Base-by-base conservation (phyloP, 1,140 invertebrate genomes). In the Vanessa atalanta region DNA sequence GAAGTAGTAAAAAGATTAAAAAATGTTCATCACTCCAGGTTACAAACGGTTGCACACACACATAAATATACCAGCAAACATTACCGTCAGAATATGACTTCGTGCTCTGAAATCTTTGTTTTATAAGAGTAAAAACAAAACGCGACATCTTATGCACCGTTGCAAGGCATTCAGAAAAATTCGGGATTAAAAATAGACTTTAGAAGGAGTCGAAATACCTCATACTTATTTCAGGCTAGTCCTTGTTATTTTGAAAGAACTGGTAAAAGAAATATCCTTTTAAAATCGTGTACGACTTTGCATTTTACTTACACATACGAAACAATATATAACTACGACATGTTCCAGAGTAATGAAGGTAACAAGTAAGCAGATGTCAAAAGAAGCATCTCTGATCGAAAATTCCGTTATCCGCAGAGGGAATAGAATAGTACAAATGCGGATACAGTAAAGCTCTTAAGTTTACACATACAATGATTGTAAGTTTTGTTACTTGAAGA, bases 331-430 rank as follows among this genome's bases (percentile, higher is more conserved):
- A 66, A 50, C 31, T 15, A 53, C 15, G n/a, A 64, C 37, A 64
- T 64, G 43, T 20, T 61, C 51, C 47, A 64, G 55, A 64, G 72
- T 77, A 77, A 79, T 76, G 75, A 80, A 78, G 60, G 61, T 75
- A 66, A 66, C 65, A 53, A 57, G 51, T 66, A 72, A 60, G 51
- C 71, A 72, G 70, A 74, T 75, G 57, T 79, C 67, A 77, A 78
- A 82, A 87, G 80, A 83, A 82, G 77, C 76, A 75, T 81, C 79
- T 79, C 76, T 83, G 85, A 87, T 88, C 78, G 81, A 77, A 77
- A 85, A 86, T 88, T 88, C 85, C 69, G 83, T 87, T 85, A 80
- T 79, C 78, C 79, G 81, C 81, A 85, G 72, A 88, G 84, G 77
- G 85, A 87, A 87, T 88, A 75, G 78, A 75, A 79, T 83, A 87